Evolutionary conservation across 2,113 vertebrate species (phyloP).

Genomic region (Sinosuthora webbiana): DNA sequence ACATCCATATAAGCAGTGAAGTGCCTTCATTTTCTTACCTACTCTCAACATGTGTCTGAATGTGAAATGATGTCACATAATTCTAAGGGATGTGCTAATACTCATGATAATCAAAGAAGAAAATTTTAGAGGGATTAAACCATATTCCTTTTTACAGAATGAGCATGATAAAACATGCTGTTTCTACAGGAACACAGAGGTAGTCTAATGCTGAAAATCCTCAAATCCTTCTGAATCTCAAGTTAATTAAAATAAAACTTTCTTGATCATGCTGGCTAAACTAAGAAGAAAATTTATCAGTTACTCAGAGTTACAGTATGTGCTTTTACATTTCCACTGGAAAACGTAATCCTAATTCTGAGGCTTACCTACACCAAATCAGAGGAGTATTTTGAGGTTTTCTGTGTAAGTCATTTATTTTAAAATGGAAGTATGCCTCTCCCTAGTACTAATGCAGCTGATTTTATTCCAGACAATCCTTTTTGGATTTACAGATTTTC

Average conservation of each 20-base stretch:
- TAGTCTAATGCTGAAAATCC: slow-evolving; percentile 18
- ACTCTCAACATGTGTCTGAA: neutral
- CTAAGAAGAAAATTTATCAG: neutral
- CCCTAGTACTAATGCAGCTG: neutral
- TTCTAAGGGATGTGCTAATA: neutral
- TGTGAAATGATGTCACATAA: neutral
- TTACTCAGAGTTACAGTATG: neutral
- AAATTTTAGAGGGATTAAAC: neutral
- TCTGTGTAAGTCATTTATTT: neutral
- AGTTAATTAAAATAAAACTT: slow-evolving; percentile 47
- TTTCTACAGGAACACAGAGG: neutral
- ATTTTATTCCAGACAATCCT: neutral
- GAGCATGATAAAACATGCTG: neutral
- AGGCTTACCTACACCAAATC: neutral
- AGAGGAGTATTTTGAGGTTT: neutral
- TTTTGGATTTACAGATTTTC: neutral
- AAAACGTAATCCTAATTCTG: neutral
- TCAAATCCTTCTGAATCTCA: slow-evolving; percentile 11
- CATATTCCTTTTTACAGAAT: neutral
- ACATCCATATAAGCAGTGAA: neutral
- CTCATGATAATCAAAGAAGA: neutral
- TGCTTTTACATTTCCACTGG: neutral
- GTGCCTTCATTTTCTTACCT: neutral
- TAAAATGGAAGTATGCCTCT: neutral
- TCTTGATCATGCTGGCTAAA: neutral